phyloP scores from a whole-genome alignment of 2,888 invertebrate genomes.

The Lasioglossum zephyrum region DNA sequence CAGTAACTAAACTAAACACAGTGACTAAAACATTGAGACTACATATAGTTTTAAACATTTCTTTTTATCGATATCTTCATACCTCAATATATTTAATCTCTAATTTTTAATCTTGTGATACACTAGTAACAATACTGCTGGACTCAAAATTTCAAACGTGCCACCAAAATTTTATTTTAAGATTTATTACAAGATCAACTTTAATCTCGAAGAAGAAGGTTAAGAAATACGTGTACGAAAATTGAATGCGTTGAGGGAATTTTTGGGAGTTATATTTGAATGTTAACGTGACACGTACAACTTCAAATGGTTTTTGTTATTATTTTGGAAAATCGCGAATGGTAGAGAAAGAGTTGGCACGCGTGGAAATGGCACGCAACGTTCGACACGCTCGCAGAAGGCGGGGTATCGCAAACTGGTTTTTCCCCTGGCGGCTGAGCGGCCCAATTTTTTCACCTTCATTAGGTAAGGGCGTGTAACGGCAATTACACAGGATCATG shows the following conservation, averaged over 20 bases:
- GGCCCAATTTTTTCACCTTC: slow-evolving; percentile 66
- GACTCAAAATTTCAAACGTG: no score
- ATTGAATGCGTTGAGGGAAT: background rate
- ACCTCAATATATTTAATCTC: background rate
- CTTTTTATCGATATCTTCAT: background rate
- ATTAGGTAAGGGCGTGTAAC: slow-evolving; percentile 74
- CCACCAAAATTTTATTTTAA: no score
- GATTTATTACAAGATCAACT: no score
- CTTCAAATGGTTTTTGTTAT: background rate
- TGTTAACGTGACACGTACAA: background rate
- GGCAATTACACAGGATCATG: slow-evolving; percentile 75
- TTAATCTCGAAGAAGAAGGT: no score
- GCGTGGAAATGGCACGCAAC: slow-evolving; percentile 65
- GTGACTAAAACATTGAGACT: background rate
- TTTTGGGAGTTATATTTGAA: background rate
- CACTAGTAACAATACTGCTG: no score
- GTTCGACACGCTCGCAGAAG: slow-evolving; percentile 4
- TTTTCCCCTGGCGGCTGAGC: slow-evolving; percentile 47
- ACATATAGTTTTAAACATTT: background rate
- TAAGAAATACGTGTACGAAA: no score
- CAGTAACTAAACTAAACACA: background rate
- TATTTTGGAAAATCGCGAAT: background rate
- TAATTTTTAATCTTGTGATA: no score
- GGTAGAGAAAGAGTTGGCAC: slow-evolving; percentile 33
- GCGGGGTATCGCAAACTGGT: slow-evolving; percentile 58